Base-by-base conservation (phyloP, 2,113 vertebrate genomes). In the Toxostoma redivivum region DNA sequence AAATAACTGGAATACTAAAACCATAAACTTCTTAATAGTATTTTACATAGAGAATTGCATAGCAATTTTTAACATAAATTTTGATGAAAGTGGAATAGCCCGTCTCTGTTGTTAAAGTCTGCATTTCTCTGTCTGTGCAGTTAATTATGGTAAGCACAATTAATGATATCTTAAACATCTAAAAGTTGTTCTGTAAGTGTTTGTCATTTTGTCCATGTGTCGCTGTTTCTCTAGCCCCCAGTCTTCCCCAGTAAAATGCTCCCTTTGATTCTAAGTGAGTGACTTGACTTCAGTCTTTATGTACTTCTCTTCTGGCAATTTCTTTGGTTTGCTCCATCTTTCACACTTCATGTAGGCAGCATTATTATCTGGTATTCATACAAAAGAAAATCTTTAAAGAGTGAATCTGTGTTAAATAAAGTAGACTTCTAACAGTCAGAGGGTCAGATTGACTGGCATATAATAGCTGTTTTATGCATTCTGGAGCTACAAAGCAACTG, bases 291-390 rank as follows among this genome's bases (percentile, higher is more conserved):
- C n/a, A 40, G 67, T 30, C 72, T 92, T 84, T 67, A n/a, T 79
- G 40, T 69, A 35, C 38, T 44, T 84, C 51, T 86, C 37, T 86
- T 77, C 37, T 72, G 48, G 61, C 45, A 61, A 1, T 91, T 78
- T 67, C 84, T 82, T 77, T 64, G 81, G 31, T 65, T 83, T 95
- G 88, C 86, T 71, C 74, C 71, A 21, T 83, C 79, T 86, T 90
- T 92, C 38, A 77, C 56, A 62, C 60, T 77, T 31, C 12, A 0
- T 38, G 35, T 70, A 82, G 35, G 51, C 64, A 83, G 33, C 64
- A 42, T 94, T 95, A 62, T 88, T 90, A 73, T 7, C 50, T 50
- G 15, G 33, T 47, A 45, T 56, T 70, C 16, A 6, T 78, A 83
- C 35, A 62, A 81, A 88, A 81, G 64, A 58, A 81, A 88, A 65